Percentiles rank a stretch among this genome's conserved stretches.
Evolutionary conservation across 2,113 vertebrate species (phyloP).

Genomic region (Delphinus delphis): DNA sequence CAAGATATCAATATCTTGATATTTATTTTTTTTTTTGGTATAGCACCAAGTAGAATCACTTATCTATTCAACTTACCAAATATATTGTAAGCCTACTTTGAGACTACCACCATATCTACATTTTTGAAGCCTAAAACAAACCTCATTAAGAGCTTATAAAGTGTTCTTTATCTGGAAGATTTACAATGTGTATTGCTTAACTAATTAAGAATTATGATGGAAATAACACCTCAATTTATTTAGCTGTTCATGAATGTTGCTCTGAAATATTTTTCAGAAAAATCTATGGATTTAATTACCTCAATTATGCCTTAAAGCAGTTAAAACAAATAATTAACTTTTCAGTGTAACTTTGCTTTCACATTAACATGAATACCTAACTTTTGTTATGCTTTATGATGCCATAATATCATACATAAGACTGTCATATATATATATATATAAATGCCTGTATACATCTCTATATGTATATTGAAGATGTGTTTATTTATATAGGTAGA

Average conservation of each 20-base stretch:
- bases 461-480: neutral
- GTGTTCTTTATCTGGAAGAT: neutral
- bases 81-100: neutral
- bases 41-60: neutral
- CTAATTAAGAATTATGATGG: constrained; percentile 43
- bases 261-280: constrained; percentile 43
- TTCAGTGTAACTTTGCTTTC: constrained; percentile 18
- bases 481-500: neutral
- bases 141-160: neutral
- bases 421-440: neutral
- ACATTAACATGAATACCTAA: constrained; percentile 34
- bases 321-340: constrained; percentile 67
- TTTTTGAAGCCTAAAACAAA: neutral
- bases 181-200: neutral
- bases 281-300: constrained; percentile 37
- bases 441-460: neutral
- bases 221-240: constrained; percentile 38
- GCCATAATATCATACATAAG: neutral
- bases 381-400: constrained; percentile 19
- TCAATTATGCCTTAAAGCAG: constrained; percentile 41
- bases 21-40: neutral
- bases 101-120: neutral
- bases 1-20: neutral
- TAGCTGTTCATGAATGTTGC: constrained; percentile 35
- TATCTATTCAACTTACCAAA: neutral